A percentile compares a stretch with the other conserved stretches of the same genome.
These are phyloP conservation scores for Eumaeus atala DNA, from an alignment of 1,140 invertebrate genomes.

Conservation along the genomic window DNA sequence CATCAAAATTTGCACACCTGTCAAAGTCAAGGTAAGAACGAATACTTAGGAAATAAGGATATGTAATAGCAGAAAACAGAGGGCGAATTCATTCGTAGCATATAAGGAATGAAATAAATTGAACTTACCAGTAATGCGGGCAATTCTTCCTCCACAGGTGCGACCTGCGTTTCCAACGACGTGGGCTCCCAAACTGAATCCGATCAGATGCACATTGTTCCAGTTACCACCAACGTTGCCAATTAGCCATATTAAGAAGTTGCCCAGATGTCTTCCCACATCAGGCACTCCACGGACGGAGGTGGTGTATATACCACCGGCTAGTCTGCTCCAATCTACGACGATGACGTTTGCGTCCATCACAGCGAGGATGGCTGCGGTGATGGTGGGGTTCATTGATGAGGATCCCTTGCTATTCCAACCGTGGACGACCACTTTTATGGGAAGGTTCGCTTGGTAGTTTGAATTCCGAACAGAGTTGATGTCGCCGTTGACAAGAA, in stretches of 20 bases:
- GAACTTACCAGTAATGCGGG: constrained; percentile 36
- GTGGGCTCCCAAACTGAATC: constrained; percentile 89
- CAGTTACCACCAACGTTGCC: constrained; percentile 34
- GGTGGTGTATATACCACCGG: constrained; percentile 48
- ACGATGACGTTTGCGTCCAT: constrained; percentile 75
- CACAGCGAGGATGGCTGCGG: constrained; percentile 54
- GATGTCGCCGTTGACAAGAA: constrained; percentile 31
- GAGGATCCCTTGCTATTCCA: constrained; percentile 47
- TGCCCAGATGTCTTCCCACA: constrained; percentile 45
- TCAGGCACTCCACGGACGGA: constrained; percentile 67
- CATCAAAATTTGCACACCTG: too few species aligned
- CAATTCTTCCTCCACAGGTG: constrained; percentile 34
- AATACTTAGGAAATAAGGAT: too few species aligned
- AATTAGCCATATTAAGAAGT: constrained; percentile 41
- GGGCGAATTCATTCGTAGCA: too few species aligned
- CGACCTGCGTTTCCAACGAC: constrained; percentile 83
- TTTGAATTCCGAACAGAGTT: constrained; percentile 40
- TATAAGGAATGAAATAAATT: too few species aligned
- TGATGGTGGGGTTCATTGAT: constrained; percentile 34
- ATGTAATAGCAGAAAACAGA: too few species aligned
- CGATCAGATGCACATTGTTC: constrained; percentile 82
- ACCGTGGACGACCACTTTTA: constrained; percentile 48
- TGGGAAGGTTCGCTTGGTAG: constrained; percentile 27
- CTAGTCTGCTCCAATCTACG: constrained; percentile 48
- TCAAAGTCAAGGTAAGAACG: too few species aligned